Evolutionary conservation across 2,113 vertebrate genomes (phyloP).

Genomic region (Clarias macrocephalus): DNA sequence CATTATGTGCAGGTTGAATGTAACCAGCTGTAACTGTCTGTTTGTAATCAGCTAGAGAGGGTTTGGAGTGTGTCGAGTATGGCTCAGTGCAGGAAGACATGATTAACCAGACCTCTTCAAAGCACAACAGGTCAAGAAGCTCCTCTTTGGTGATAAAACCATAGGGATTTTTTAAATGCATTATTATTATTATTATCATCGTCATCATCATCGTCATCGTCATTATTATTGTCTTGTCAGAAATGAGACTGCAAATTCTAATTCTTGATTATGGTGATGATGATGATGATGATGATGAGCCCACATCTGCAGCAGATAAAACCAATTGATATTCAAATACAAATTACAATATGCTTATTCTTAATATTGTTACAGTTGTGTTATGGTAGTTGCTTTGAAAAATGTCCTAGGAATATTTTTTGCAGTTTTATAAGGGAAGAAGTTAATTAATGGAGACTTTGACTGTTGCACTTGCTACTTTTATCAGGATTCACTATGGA

Average conservation of each 20-base stretch:
- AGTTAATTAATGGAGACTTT: background rate
- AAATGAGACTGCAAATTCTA: background rate
- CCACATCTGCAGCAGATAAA: background rate
- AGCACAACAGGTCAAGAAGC: constrained; percentile 30
- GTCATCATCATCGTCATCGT: too few species aligned
- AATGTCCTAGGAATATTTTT: background rate
- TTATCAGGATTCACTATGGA: background rate
- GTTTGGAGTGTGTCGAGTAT: constrained; percentile 13
- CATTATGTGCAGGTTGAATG: constrained; percentile 28
- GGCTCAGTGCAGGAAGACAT: constrained; percentile 33
- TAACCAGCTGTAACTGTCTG: constrained; percentile 40
- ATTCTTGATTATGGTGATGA: background rate
- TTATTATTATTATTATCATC: too few species aligned
- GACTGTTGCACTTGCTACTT: background rate
- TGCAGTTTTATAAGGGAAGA: background rate
- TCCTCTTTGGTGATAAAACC: background rate
- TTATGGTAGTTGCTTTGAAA: background rate
- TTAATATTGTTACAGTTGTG: background rate
- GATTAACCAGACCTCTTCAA: constrained; percentile 40
- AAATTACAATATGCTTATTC: background rate
- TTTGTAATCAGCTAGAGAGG: constrained; percentile 41
- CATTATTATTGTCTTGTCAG: background rate
- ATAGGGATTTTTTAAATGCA: too few species aligned
- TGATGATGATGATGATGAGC: background rate
- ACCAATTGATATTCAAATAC: background rate